These are phyloP conservation scores for Drosophila takahashii DNA, from an alignment of 1,140 invertebrate species.

Conservation along the genomic window DNA sequence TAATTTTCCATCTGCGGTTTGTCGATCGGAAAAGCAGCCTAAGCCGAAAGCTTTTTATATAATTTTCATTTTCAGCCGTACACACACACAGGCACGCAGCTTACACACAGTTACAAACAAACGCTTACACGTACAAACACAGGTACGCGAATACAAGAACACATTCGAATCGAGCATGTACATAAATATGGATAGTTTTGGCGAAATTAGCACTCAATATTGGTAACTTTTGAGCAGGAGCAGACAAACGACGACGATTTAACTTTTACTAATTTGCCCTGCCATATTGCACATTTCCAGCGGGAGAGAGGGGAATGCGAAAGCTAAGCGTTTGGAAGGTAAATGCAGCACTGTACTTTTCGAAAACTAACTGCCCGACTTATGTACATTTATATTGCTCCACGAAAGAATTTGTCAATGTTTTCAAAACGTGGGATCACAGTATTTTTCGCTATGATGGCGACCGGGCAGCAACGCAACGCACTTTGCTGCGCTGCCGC, in stretches of 20 bases:
- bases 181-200: slow-evolving; percentile 51
- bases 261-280: slow-evolving; percentile 66
- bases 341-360: slow-evolving; percentile 77
- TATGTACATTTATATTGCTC: not conserved
- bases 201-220: slow-evolving; percentile 56
- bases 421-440: slow-evolving; percentile 36
- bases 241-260: slow-evolving; percentile 37
- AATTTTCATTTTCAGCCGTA: slow-evolving; percentile 73
- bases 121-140: slow-evolving; percentile 41
- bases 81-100: slow-evolving; percentile 52
- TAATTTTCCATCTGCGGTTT: slow-evolving; percentile 11
- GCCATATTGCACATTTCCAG: slow-evolving; percentile 66
- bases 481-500: slow-evolving; percentile 66
- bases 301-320: slow-evolving; percentile 5
- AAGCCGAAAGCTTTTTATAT: slow-evolving; percentile 72
- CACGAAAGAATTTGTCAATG: not conserved
- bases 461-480: slow-evolving; percentile 74
- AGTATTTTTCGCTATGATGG: slow-evolving; percentile 69
- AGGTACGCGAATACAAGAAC: slow-evolving; percentile 30
- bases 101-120: slow-evolving; percentile 55
- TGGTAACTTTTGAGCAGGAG: slow-evolving; percentile 40
- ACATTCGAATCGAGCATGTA: slow-evolving; percentile 30
- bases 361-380: slow-evolving; percentile 11
- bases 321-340: slow-evolving; percentile 35
- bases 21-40: slow-evolving; percentile 53